A percentile compares a stretch with the other conserved stretches of the same genome.
These are phyloP conservation scores for Morone chrysops DNA, from an alignment of 2,113 vertebrate species.

Conservation along the genomic window DNA sequence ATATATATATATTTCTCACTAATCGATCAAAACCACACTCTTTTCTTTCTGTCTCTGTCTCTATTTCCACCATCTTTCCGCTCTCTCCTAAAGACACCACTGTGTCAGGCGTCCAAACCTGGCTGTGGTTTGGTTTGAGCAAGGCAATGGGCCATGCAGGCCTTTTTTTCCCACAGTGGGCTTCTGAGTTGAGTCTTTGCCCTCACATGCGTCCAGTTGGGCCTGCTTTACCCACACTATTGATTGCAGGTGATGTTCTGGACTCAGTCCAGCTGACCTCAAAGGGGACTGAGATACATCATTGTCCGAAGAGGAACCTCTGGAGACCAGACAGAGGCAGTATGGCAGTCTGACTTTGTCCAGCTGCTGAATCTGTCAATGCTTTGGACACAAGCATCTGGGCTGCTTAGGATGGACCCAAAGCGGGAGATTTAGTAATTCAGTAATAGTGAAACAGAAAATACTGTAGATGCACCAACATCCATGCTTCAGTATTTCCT, in stretches of 20 bases:
- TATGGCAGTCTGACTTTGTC: constrained; percentile 55
- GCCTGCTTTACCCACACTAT: constrained; percentile 86
- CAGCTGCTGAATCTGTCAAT: constrained; percentile 56
- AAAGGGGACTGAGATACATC: constrained; percentile 84
- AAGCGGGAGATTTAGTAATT: constrained; percentile 9
- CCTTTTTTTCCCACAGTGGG: constrained; percentile 75
- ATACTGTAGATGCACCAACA: constrained; percentile 17
- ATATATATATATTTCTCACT: neutral
- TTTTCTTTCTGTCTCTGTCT: constrained; percentile 21
- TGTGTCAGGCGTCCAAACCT: constrained; percentile 57
- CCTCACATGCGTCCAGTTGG: constrained; percentile 77
- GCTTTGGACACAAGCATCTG: constrained; percentile 27
- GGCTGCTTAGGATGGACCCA: constrained; percentile 30
- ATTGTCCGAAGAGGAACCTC: constrained; percentile 83
- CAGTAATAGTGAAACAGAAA: constrained; percentile 28
- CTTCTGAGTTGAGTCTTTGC: constrained; percentile 79
- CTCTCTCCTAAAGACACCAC: constrained; percentile 46
- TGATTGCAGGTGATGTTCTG: constrained; percentile 87
- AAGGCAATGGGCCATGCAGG: constrained; percentile 84
- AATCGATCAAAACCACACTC: neutral
- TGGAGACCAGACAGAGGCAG: constrained; percentile 74
- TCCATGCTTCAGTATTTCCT: constrained; percentile 23
- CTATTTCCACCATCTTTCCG: constrained; percentile 20
- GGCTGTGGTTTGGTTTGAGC: constrained; percentile 81
- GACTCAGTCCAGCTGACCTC: constrained; percentile 85